These are phyloP conservation scores for Aphelenchoides fujianensis DNA, from an alignment of 1,140 invertebrate species.

Conservation along the genomic window DNA sequence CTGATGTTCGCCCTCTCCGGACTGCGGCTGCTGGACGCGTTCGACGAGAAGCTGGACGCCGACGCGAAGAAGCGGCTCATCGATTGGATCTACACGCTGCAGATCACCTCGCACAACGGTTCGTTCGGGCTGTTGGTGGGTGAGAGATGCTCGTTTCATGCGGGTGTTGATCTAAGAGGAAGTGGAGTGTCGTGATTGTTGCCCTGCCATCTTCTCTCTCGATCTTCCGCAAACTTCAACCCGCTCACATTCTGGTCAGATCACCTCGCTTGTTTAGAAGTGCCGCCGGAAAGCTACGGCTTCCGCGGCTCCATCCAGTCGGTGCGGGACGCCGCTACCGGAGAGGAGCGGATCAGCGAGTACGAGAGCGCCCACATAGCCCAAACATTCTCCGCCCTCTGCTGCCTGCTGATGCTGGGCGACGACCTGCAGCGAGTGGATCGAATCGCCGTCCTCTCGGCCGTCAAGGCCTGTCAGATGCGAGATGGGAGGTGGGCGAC, in stretches of 20 bases:
- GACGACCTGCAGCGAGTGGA: conserved; percentile 83
- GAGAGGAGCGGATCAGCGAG: not conserved
- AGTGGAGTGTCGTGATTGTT: no score
- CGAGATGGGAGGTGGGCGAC: conserved; percentile 68
- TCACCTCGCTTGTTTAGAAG: conserved; percentile 35
- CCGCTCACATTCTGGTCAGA: conserved; percentile 10
- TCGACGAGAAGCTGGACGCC: conserved; percentile 25
- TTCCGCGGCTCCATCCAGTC: conserved; percentile 51
- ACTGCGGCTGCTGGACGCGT: conserved; percentile 31
- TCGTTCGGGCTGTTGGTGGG: no score
- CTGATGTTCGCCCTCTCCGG: conserved; percentile 42
- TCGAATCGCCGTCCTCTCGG: conserved; percentile 74
- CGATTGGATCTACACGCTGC: conserved; percentile 38
- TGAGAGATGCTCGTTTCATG: no score
- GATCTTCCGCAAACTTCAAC: no score
- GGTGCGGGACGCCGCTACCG: conserved; percentile 15
- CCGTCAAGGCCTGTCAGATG: conserved; percentile 69
- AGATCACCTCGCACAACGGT: conserved; percentile 31
- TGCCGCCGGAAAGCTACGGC: conserved; percentile 36
- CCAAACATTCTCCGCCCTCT: conserved; percentile 84
- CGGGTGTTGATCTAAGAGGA: no score
- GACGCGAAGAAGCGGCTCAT: conserved; percentile 36
- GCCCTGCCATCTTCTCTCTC: no score
- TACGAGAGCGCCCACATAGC: conserved; percentile 54
- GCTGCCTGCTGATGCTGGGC: conserved; percentile 79